These are phyloP conservation scores for Eulimnadia texana DNA, from an alignment of 1,140 invertebrate genomes.

Conservation along the genomic window DNA sequence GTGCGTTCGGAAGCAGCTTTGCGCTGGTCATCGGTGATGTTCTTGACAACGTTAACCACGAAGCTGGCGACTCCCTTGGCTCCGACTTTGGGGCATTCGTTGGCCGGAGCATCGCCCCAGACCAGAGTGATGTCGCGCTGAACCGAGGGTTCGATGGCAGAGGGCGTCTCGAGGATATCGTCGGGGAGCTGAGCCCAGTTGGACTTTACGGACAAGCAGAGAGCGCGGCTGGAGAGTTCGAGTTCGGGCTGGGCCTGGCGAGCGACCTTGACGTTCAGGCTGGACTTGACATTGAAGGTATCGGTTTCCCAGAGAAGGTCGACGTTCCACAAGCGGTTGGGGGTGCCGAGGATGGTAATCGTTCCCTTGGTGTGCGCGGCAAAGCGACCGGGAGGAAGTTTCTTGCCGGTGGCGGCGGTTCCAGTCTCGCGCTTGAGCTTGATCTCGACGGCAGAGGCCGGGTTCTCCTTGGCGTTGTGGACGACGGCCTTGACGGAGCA, in stretches of 20 bases:
- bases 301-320: conserved; percentile 5
- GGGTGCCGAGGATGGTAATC: not conserved
- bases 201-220: conserved; percentile 14
- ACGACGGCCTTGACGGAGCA: conserved; percentile 10
- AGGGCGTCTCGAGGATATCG: conserved; percentile 14
- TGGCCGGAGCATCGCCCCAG: conserved; percentile 11
- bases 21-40: conserved; percentile 10
- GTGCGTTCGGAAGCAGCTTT: conserved; percentile 12
- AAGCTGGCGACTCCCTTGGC: conserved; percentile 8
- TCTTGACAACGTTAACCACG: not conserved
- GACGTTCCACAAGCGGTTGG: conserved; percentile 12
- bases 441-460: not conserved
- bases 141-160: conserved; percentile 10
- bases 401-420: not conserved
- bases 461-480: conserved; percentile 11
- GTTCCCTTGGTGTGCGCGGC: not conserved
- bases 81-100: conserved; percentile 5
- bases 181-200: conserved; percentile 1
- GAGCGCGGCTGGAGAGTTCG: conserved; percentile 3
- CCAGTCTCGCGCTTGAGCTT: conserved; percentile 1
- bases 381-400: not conserved
- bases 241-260: conserved; percentile 4
- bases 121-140: conserved; percentile 5
- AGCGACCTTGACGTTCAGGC: conserved; percentile 8
- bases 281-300: conserved; percentile 12